Conservation (phyloP, 2,797 vertebrate species). For the Eospalax fontanierii region DNA sequence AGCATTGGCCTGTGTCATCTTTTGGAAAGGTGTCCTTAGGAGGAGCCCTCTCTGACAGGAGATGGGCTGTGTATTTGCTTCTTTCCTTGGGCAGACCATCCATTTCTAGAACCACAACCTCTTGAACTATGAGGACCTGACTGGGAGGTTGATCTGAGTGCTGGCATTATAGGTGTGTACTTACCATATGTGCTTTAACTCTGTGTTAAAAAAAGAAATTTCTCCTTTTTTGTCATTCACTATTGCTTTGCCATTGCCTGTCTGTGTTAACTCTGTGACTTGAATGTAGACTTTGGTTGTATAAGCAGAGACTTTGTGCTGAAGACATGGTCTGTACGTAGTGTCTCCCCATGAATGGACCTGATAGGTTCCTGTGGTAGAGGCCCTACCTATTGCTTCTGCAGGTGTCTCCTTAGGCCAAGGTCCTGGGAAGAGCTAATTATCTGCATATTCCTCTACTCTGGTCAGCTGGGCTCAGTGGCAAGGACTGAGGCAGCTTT, state of each 20-base stretch:
- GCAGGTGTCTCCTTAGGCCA: neutral
- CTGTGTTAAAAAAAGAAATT: neutral
- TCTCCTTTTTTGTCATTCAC: neutral
- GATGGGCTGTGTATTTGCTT: neutral
- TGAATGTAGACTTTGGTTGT: neutral
- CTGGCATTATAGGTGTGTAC: neutral
- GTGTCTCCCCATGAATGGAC: neutral
- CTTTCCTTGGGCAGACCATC: neutral
- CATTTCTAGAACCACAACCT: neutral
- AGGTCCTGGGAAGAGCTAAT: neutral
- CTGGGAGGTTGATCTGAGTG: neutral
- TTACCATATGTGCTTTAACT: neutral
- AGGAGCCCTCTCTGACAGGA: neutral
- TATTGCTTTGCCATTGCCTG: neutral
- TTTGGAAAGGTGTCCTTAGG: neutral
- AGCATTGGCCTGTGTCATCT: rapidly evolving
- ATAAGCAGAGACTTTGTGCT: neutral
- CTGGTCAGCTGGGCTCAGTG: neutral
- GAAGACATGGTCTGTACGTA: too few species aligned
- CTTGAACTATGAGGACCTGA: neutral
- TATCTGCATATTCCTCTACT: rapidly evolving
- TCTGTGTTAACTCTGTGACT: neutral
- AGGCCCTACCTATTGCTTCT: neutral
- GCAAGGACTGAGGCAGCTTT: neutral
- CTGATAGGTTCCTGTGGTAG: neutral